phyloP scores from a whole-genome alignment of 2,797 vertebrate species.

The Megaceryle alcyon region DNA sequence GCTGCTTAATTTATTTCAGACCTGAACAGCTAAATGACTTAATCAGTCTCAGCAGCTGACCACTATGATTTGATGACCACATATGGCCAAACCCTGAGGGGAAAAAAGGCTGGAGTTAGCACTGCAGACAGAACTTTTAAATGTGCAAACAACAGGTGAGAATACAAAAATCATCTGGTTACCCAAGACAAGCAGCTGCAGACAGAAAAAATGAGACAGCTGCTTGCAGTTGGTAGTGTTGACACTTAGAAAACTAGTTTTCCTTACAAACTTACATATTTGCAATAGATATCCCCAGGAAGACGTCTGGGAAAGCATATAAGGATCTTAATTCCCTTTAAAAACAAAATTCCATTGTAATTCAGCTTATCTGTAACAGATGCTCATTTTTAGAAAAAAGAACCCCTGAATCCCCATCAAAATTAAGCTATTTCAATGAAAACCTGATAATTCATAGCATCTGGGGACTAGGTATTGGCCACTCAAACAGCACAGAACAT shows the following conservation, averaged over 20 bases:
- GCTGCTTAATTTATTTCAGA: conserved; percentile 52
- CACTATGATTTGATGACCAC: conserved; percentile 20
- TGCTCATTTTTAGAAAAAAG: not conserved
- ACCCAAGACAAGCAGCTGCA: conserved; percentile 12
- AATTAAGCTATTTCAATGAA: not conserved
- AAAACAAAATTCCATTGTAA: not conserved
- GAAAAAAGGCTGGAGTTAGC: not conserved
- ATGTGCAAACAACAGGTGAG: conserved; percentile 46
- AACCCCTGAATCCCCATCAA: not conserved
- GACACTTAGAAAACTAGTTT: not conserved
- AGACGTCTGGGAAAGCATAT: not conserved
- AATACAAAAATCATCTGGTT: conserved; percentile 37
- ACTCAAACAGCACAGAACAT: not conserved
- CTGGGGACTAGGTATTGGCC: not conserved
- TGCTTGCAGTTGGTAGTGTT: conserved; percentile 9
- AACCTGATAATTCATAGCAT: not conserved
- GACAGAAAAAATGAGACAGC: not conserved
- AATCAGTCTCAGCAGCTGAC: conserved; percentile 19
- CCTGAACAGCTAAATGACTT: conserved; percentile 41
- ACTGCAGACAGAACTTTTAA: not conserved
- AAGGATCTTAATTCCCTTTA: not conserved
- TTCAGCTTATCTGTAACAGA: conserved; percentile 36
- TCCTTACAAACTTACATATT: not conserved
- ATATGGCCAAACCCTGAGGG: not conserved
- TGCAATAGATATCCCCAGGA: conserved; percentile 18